phyloP scores from a whole-genome alignment of 2,113 vertebrate species.

The Bos indicus region DNA sequence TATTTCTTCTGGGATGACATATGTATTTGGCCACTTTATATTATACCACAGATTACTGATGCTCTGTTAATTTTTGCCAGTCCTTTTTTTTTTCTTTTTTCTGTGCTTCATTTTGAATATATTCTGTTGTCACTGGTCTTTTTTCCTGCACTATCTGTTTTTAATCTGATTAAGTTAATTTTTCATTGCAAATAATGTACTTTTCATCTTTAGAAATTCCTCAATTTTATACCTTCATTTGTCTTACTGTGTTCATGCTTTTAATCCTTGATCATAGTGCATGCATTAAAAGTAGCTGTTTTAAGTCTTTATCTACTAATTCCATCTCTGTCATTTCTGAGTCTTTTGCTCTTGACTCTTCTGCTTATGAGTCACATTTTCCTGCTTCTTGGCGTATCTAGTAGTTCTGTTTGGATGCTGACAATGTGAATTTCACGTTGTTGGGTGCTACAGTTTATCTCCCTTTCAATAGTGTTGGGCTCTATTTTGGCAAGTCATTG shows the following conservation, averaged over 20 bases:
- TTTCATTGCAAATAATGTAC: not conserved
- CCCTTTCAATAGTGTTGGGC: not conserved
- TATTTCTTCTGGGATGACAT: not conserved
- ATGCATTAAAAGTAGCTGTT: not conserved
- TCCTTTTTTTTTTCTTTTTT: not conserved
- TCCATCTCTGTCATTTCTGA: not conserved
- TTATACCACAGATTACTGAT: not conserved
- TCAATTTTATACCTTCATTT: not conserved
- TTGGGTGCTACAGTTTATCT: not conserved
- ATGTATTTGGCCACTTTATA: not conserved
- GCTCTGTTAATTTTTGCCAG: not conserved
- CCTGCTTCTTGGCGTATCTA: not conserved
- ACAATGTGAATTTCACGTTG: not conserved
- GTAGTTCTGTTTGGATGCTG: not conserved
- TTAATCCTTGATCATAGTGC: not conserved
- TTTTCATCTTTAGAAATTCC: not conserved
- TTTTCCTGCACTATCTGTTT: not conserved
- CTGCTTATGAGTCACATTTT: not conserved
- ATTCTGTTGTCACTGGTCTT: not conserved
- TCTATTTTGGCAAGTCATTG: not conserved
- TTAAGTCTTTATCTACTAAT: not conserved
- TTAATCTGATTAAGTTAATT: not conserved
- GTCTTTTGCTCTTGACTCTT: not conserved
- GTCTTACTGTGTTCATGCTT: not conserved
- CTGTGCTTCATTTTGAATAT: not conserved